Evolutionary conservation across 2,113 vertebrate species (phyloP), one percentile per base, ranked within the genome.

Genomic region (Eptatretus burgeri): DNA sequence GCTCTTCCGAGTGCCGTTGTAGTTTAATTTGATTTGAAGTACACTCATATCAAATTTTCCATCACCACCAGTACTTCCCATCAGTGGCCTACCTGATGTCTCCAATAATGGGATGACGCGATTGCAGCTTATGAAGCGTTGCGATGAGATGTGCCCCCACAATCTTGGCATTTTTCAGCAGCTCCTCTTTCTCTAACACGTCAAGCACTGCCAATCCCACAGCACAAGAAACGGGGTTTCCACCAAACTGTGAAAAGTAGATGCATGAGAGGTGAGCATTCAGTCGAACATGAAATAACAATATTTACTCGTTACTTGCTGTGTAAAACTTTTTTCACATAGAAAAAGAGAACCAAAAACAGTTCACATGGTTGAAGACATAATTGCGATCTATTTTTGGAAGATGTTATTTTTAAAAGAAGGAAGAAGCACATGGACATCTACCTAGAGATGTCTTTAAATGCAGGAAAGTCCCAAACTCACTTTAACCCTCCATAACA

Each of bases 211-310:
- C 82, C 72, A 93, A 67, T 2, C 82, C 86, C 68, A 94, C 77
- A 67, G 87, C 85, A 69, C 87, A 96, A 5, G 89, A 93, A 62
- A 96, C 87, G 2, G 87, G 85, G 67, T 98, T 98, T 52, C 89
- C 91, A 64, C 83, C 91, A 74, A 89, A 98, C 91, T 98, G 69
- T 65, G 1, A 67, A 52, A 71, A 51, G 13, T 51, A 67, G 68
- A 60, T 63, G 53, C 53, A 69, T 60, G 66, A 63, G 41, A 62
- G 62, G 18, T n/a, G 51, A 13, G 17, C 12, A n/a, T 9, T n/a
- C 20, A 50, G 49, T 51, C 20, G 9, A 19, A 19, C 64, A 53
- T 5, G 51, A 52, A 49, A n/a, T 18, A 8, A 13, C 9, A 51
- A 64, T 50, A 41, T 41, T 41, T 41, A 41, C 27, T 41, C 7